Evolutionary conservation across 2,113 vertebrate genomes (phyloP), one percentile per base, ranked within the genome.

Genomic region (Platycercus adscitus): DNA sequence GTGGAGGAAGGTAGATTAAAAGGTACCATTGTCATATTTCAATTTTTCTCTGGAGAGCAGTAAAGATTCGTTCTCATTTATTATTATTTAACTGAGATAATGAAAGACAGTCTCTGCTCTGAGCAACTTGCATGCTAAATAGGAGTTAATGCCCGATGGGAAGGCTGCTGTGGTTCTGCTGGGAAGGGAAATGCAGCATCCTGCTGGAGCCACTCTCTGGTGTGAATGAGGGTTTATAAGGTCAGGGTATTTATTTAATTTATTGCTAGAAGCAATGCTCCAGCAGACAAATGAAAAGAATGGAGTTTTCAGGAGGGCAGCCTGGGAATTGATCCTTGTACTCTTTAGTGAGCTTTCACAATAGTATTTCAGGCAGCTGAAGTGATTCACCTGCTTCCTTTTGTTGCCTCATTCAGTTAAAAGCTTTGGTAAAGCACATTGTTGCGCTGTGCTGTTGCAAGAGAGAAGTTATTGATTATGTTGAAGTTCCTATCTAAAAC

Each of bases 231-330:
- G 44, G 37, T 94, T 95, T 95, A 68, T 84, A 76, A 92, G 93
- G 93, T 89, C 89, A 89, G 84, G 63, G 28, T 80, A 49, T 93
- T 95, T 84, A 79, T 94, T 91, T 93, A 75, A 88, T 84, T 68
- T 84, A 76, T 37, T n/a, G 61, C 81, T 82, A 28, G 28, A 63
- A 88, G 77, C 79, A 80, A 52, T 35, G 17, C 29, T 79, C 53
- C 72, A 12, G 28, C 33, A 84, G 53, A 76, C 25, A 79, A 89
- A 91, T 61, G 41, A 79, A 55, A 84, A 71, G 47, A 84, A 55
- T 72, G 24, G 88, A 64, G n/a, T n/a, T 53, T 82, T 77, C 55
- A 60, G 37, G 33, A 61, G 56, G 26, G 26, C 81, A 92, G 81
- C 65, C 44, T 81, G 25, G 47, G 79, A 58, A 96, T 70, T 82